These are phyloP conservation scores for Nomada ferruginata DNA, from an alignment of 2,888 invertebrate genomes.

Conservation along the genomic window DNA sequence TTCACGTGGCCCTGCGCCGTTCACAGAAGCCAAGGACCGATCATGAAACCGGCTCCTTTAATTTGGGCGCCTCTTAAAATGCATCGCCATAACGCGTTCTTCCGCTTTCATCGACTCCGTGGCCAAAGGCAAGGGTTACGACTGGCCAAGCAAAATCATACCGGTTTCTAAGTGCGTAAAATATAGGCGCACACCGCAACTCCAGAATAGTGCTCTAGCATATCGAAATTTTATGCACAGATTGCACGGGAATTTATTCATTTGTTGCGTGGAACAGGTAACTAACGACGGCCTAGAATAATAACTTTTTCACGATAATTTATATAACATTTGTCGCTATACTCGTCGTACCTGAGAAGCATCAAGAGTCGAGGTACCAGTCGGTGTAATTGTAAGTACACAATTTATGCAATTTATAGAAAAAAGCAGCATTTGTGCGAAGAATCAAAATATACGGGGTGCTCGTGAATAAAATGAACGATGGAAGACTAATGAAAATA, in stretches of 20 bases:
- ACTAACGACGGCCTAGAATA: slow-evolving; percentile 7
- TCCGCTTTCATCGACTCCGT: neutral
- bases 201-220: neutral
- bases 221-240: slow-evolving; percentile 37
- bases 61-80: slow-evolving; percentile 5
- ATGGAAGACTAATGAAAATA: too few species aligned
- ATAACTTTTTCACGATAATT: slow-evolving; percentile 44
- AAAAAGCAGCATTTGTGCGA: too few species aligned
- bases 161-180: slow-evolving; percentile 1
- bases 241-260: slow-evolving; percentile 30
- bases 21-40: neutral
- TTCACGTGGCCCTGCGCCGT: neutral
- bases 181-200: neutral
- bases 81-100: neutral
- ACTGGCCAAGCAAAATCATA: slow-evolving; percentile 6
- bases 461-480: too few species aligned
- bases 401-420: neutral
- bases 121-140: neutral
- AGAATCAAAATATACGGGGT: too few species aligned
- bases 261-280: slow-evolving; percentile 13
- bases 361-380: too few species aligned
- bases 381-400: neutral
- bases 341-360: neutral
- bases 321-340: neutral
- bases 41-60: neutral